A percentile compares a stretch with the other conserved stretches of the same genome.
Evolutionary conservation across 2,113 vertebrate genomes (phyloP).

Genomic region (Alexandromys fortis): DNA sequence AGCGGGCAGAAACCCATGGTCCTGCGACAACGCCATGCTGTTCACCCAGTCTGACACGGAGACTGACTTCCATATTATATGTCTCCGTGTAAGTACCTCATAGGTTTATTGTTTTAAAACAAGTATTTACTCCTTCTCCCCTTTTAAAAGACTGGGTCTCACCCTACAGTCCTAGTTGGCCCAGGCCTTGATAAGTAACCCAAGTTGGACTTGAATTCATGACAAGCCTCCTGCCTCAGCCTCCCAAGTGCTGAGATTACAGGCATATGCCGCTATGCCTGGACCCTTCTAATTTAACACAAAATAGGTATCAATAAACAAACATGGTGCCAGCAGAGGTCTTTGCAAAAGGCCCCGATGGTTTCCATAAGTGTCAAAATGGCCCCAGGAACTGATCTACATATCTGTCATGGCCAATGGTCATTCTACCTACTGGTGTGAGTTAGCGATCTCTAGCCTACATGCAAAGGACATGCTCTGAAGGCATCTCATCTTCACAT

Average conservation of each 20-base stretch:
- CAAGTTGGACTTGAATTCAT: background rate
- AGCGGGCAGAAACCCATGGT: background rate
- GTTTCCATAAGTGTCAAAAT: accelerated
- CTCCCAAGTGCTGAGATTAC: background rate
- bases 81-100: background rate
- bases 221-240: background rate
- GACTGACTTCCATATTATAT: background rate
- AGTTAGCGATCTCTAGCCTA: background rate
- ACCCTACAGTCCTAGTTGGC: background rate
- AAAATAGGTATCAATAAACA: background rate
- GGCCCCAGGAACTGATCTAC: background rate
- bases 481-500: background rate
- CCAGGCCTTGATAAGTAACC: background rate
- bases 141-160: background rate
- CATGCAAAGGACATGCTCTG: too few species aligned
- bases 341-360: background rate
- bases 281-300: background rate
- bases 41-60: too few species aligned
- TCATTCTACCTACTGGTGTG: background rate
- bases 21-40: background rate
- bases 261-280: background rate
- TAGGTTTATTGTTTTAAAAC: background rate
- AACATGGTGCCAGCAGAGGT: accelerated
- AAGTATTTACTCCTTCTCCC: background rate
- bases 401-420: accelerated